Conservation (phyloP, 53 echinoderm and acorn worm genomes). For the Pentamera pediparva region DNA sequence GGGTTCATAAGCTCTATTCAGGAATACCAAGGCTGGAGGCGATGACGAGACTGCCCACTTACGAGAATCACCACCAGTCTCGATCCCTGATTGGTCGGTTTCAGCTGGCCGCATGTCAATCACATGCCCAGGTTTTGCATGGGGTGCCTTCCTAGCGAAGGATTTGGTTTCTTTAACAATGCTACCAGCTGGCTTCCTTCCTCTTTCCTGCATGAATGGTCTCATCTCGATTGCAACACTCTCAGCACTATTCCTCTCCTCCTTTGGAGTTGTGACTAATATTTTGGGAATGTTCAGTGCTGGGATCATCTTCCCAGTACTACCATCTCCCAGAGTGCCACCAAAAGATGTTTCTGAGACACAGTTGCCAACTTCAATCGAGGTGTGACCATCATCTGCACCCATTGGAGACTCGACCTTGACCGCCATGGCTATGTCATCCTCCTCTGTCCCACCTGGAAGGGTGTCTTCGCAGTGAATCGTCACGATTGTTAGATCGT, state of each 20-base stretch:
- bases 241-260: neutral
- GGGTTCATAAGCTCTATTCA: too few relatives aligned
- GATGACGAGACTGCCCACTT: neutral
- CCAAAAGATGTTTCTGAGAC: conserved; percentile 5
- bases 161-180: conserved; percentile 5
- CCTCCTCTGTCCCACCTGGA: conserved; percentile 48
- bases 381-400: neutral
- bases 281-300: too few relatives aligned
- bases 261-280: conserved; percentile 3
- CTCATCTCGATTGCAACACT: conserved; percentile 28
- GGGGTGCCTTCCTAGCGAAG: neutral
- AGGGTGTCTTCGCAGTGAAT: conserved; percentile 34
- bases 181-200: neutral
- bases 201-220: too few relatives aligned
- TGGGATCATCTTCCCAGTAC: neutral
- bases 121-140: conserved; percentile 52
- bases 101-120: conserved; percentile 49
- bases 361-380: neutral
- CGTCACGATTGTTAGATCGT: conserved; percentile 5
- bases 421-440: conserved; percentile 12
- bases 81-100: too few relatives aligned
- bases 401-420: neutral
- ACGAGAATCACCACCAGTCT: neutral
- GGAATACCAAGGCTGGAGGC: too few relatives aligned
- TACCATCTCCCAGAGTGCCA: neutral